A percentile compares a stretch with the other conserved stretches of the same genome.
Evolutionary conservation across 2,888 invertebrate species (phyloP).

Genomic region (Podotricha telesiphe): DNA sequence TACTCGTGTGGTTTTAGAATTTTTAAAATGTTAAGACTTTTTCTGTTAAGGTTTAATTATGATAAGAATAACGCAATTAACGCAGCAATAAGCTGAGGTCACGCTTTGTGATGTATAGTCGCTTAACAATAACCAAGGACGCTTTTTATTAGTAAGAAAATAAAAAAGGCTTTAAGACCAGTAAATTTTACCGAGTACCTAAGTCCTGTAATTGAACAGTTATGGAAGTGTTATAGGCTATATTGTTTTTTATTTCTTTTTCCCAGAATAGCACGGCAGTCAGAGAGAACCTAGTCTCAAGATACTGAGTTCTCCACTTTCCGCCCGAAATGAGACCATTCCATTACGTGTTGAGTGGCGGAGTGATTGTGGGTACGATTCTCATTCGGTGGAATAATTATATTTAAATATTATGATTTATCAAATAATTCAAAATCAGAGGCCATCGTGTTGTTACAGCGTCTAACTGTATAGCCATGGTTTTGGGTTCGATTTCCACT

Average conservation of each 20-base stretch:
- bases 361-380: no score
- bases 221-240: neutral
- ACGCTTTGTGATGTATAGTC: constrained; percentile 18
- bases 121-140: constrained; percentile 24
- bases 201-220: neutral
- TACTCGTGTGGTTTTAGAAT: neutral
- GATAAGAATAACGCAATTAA: constrained; percentile 31
- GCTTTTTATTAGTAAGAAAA: constrained; percentile 36
- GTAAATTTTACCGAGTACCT: constrained; percentile 27
- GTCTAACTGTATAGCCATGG: no score
- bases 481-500: no score
- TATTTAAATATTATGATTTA: no score
- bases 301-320: no score
- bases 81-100: constrained; percentile 31
- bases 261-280: no score
- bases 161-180: constrained; percentile 36
- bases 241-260: neutral
- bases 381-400: no score
- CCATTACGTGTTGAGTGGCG: no score
- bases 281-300: no score
- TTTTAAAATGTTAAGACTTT: neutral
- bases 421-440: no score
- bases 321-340: no score
- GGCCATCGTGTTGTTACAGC: no score
- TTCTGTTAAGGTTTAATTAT: constrained; percentile 13